Base-by-base conservation (phyloP, 2,797 vertebrate species). In the Lophius americanus region DNA sequence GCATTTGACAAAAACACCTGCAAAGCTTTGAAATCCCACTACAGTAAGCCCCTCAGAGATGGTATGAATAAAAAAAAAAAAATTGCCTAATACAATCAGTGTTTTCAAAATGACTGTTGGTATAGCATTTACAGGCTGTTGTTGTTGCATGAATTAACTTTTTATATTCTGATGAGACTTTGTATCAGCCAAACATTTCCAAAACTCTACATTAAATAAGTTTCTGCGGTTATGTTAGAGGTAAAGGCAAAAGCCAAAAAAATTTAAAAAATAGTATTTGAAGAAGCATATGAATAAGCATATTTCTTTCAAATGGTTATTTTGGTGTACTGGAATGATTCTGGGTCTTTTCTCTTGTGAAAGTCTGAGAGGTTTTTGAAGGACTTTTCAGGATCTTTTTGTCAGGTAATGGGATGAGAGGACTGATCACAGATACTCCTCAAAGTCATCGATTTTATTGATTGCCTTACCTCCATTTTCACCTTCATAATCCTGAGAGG, bases 1-100 rank as follows among this genome's bases (percentile, higher is more conserved):
- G 50, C 44, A 70, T 76, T 48, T 46, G 54, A 76, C 65, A 65
- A 68, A 36, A 74, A 64, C 51, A 76, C 72, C 55, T 76, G 73
- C 70, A 76, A 79, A 57, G 50, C 53, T 14, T 64, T 70, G 61
- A 75, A 51, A 76, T 65, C 23, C 70, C 37, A 10, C 65, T 9
- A 23, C 38, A 76, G 38, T 77, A 71, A 72, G 38, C 51, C 46
- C 68, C 54, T 41, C 64, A 68, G 36, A 75, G 67, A 68, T 49
- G 66, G 44, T 54, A 73, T 56, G 75, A 55, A 79, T 51, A 36
- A 58, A 54, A 62, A 51, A 48, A 64, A 23, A 2, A 54, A 7
- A 4, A 11, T 7, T 70, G 44, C 55, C 61, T 68, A 39, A 60
- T 41, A 9, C 47, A 39, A 33, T 38, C 3, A 7, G 49, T 14